Conservation (phyloP, 2,888 invertebrate species). For the Atherix ibis region DNA sequence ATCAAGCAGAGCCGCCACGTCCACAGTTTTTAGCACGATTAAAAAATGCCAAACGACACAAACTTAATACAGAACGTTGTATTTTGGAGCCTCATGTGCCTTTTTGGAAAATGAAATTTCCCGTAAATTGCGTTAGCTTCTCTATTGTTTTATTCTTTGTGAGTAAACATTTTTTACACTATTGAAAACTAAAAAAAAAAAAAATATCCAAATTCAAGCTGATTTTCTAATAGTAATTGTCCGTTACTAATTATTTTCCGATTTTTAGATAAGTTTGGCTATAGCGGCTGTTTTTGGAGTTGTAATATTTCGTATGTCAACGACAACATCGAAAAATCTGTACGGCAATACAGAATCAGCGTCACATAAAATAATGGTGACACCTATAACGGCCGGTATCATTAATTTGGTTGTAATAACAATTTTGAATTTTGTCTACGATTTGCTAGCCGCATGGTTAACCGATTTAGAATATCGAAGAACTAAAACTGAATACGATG, state of each 20-base stretch:
- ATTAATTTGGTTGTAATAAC: constrained; percentile 66
- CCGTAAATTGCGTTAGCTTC: constrained; percentile 53
- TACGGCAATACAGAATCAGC: constrained; percentile 35
- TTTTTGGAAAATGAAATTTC: constrained; percentile 59
- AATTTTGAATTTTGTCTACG: constrained; percentile 54
- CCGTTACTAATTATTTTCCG: constrained; percentile 2
- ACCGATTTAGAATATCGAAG: constrained; percentile 61
- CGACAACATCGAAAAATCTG: constrained; percentile 40
- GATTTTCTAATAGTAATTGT: neutral
- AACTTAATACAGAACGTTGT: constrained; percentile 38
- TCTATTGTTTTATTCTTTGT: constrained; percentile 39
- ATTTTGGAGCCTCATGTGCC: constrained; percentile 55
- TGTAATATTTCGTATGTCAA: constrained; percentile 58
- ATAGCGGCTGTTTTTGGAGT: constrained; percentile 59
- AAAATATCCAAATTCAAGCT: neutral
- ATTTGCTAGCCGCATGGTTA: constrained; percentile 45
- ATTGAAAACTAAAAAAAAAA: neutral
- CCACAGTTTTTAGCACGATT: constrained; percentile 55
- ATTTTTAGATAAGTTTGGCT: constrained; percentile 45
- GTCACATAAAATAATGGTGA: constrained; percentile 45
- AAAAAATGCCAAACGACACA: constrained; percentile 32
- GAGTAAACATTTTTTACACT: constrained; percentile 11
- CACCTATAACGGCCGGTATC: constrained; percentile 58
- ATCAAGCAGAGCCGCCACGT: constrained; percentile 57
- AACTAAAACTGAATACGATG: constrained; percentile 75